These are phyloP conservation scores for Spheniscus humboldti DNA, from an alignment of 2,797 vertebrate species.

Conservation along the genomic window DNA sequence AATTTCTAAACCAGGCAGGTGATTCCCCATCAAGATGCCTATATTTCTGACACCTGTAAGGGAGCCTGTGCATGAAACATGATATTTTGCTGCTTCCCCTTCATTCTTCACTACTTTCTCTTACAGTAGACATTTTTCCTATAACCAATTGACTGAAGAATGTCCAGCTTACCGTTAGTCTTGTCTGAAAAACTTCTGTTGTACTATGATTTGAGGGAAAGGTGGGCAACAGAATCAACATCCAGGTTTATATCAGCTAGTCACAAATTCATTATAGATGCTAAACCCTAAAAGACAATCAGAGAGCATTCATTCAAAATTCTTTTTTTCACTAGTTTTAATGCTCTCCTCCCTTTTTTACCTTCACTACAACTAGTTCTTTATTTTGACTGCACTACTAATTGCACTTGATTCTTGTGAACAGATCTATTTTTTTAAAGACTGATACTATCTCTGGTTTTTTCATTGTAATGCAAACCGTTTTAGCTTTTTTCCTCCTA, in stretches of 20 bases:
- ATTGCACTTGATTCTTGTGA: not conserved
- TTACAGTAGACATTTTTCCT: not conserved
- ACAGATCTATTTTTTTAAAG: not conserved
- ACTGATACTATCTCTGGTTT: not conserved
- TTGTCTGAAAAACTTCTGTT: not conserved
- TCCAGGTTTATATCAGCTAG: not conserved
- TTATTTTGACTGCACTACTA: not conserved
- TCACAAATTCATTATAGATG: not conserved
- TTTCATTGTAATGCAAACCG: not conserved
- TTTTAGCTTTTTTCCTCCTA: not conserved
- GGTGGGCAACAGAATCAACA: not conserved
- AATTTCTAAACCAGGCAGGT: not conserved
- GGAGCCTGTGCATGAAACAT: not conserved
- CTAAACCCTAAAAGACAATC: not conserved
- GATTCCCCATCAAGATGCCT: not conserved
- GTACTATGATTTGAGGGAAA: not conserved
- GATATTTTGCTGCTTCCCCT: not conserved
- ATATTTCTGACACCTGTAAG: not conserved
- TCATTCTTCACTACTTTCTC: not conserved
- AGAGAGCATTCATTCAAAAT: not conserved
- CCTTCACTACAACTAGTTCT: not conserved
- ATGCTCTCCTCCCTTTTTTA: not conserved
- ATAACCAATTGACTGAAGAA: not conserved
- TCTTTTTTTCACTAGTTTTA: not conserved
- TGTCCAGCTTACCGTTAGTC: not conserved